Conservation (phyloP, 2,888 invertebrate genomes). For the Eupithecia insigniata region DNA sequence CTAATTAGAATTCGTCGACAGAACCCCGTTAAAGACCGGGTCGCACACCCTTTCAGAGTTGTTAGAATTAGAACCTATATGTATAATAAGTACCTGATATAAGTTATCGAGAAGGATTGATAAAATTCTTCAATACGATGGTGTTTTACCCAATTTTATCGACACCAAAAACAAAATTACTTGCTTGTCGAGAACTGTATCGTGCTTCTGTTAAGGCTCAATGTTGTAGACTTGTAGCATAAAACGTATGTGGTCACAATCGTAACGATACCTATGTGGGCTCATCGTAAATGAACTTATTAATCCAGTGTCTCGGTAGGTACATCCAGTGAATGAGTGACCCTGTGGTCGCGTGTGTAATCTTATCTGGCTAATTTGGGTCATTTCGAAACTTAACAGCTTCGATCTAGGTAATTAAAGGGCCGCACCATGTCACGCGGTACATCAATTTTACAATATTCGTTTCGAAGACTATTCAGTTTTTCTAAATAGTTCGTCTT, state of each 20-base stretch:
- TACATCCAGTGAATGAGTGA: not conserved
- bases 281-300: not conserved
- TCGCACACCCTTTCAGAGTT: too few relatives aligned
- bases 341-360: constrained; percentile 24
- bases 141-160: too few relatives aligned
- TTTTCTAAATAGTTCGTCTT: not conserved
- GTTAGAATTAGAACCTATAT: too few relatives aligned
- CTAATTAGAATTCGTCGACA: too few relatives aligned
- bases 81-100: too few relatives aligned
- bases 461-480: not conserved
- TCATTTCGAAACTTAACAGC: constrained; percentile 23
- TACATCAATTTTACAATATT: not conserved
- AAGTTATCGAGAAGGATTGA: too few relatives aligned
- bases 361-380: constrained; percentile 28
- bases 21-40: too few relatives aligned
- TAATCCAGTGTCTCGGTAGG: not conserved
- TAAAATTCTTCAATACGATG: too few relatives aligned
- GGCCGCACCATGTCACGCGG: not conserved
- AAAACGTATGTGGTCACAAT: not conserved
- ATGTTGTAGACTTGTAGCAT: too few relatives aligned
- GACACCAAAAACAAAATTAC: too few relatives aligned
- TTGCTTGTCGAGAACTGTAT: too few relatives aligned
- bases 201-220: too few relatives aligned
- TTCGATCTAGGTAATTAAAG: constrained; percentile 21
- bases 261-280: not conserved